These are phyloP conservation scores for Lanius collurio DNA, from an alignment of 2,113 vertebrate species.

Conservation along the genomic window DNA sequence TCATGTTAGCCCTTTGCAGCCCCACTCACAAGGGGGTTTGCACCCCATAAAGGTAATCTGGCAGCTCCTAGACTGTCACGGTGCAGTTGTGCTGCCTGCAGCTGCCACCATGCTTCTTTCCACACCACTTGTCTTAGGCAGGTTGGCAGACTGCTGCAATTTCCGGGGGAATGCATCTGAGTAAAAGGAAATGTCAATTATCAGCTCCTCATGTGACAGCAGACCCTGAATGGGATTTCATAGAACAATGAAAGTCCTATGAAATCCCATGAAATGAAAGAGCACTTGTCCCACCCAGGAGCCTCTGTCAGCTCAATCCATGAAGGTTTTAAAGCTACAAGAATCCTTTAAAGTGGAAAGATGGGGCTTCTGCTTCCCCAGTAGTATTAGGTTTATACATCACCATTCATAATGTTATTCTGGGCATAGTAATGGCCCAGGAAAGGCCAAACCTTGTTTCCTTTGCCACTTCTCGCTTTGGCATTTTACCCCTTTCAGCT, in stretches of 20 bases:
- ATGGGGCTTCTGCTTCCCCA: background rate
- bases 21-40: rapidly evolving
- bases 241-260: no score
- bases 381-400: background rate
- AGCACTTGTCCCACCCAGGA: background rate
- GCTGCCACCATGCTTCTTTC: background rate
- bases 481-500: background rate
- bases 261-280: no score
- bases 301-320: background rate
- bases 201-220: background rate
- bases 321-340: background rate
- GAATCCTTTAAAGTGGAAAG: background rate
- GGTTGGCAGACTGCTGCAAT: background rate
- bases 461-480: background rate
- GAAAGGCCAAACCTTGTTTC: background rate
- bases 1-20: rapidly evolving
- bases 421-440: background rate
- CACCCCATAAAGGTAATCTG: background rate
- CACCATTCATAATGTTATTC: background rate
- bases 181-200: slow-evolving; percentile 31
- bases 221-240: slow-evolving; percentile 25
- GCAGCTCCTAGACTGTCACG: background rate
- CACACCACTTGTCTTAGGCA: background rate
- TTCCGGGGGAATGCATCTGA: background rate
- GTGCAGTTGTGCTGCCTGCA: background rate